phyloP scores from a whole-genome alignment of 2,113 vertebrate genomes.

The Syrmaticus mikado region DNA sequence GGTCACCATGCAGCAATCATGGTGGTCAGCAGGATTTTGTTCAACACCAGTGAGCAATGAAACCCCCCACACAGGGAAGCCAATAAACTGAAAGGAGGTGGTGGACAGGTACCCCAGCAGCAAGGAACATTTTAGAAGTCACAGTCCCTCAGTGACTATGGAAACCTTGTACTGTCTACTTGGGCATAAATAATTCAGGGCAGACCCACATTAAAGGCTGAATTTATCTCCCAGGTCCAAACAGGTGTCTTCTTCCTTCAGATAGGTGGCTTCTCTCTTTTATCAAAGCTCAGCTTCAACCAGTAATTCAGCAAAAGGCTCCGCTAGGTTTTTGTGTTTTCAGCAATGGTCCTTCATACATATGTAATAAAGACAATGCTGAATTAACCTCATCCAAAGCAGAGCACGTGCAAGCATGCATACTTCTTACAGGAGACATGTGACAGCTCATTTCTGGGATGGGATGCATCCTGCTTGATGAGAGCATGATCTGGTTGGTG shows the following conservation, averaged over 20 bases:
- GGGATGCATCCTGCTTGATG: not conserved
- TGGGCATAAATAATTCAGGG: conserved; percentile 38
- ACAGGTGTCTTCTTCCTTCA: conserved; percentile 11
- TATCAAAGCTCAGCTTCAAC: not conserved
- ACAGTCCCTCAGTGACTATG: not conserved
- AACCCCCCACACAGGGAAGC: not conserved
- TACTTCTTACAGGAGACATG: not conserved
- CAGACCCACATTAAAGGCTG: conserved; percentile 12
- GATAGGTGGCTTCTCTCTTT: conserved; percentile 14
- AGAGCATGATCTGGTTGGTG: not conserved
- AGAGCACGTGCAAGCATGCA: not conserved
- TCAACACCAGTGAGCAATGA: not conserved
- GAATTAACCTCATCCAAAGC: not conserved
- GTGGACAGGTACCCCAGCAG: not conserved
- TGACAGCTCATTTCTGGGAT: rapidly evolving
- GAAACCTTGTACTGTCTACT: not conserved
- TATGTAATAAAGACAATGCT: conserved; percentile 1
- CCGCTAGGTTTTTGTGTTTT: not conserved
- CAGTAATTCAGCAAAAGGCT: conserved; percentile 5
- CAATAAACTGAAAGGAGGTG: not conserved
- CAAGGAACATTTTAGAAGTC: not conserved
- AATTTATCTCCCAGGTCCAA: conserved; percentile 17
- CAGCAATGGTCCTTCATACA: not conserved
- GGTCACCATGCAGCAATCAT: rapidly evolving
- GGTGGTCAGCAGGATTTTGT: not conserved